Evolutionary conservation across 2,797 vertebrate genomes (phyloP).

Genomic region (Gephyroberyx darwinii): DNA sequence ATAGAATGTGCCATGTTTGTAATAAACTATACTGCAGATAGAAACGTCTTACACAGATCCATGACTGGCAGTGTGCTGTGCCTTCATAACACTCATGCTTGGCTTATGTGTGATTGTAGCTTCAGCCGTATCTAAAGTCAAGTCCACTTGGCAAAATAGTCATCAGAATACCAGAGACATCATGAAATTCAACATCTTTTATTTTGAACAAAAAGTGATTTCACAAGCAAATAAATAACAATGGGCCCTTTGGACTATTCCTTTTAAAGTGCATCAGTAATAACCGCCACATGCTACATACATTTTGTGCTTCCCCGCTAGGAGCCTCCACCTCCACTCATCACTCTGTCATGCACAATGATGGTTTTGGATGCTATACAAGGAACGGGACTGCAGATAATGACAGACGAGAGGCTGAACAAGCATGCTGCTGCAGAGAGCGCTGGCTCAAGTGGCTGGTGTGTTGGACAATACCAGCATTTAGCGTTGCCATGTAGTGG

Average conservation of each 20-base stretch:
- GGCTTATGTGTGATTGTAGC: neutral
- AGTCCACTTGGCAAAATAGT: neutral
- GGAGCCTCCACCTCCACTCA: conserved; percentile 3
- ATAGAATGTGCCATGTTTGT: neutral
- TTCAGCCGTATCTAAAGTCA: neutral
- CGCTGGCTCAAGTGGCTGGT: conserved; percentile 50
- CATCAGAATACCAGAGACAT: conserved; percentile 6
- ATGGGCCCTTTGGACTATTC: conserved; percentile 56
- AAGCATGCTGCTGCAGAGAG: conserved; percentile 31
- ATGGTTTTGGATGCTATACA: conserved; percentile 38
- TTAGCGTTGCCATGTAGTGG: conserved; percentile 26
- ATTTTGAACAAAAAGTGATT: conserved; percentile 67
- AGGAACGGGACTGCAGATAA: conserved; percentile 37
- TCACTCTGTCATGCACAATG: conserved; percentile 40
- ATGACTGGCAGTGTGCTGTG: neutral
- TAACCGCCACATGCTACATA: conserved; percentile 58
- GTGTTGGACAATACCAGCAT: conserved; percentile 39
- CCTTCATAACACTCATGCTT: neutral
- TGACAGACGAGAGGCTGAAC: conserved; percentile 21
- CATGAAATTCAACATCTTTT: conserved; percentile 60
- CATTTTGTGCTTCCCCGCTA: conserved; percentile 32
- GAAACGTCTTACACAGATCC: no score
- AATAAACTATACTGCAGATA: no score
- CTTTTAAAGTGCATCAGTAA: conserved; percentile 79
- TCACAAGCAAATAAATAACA: conserved; percentile 73